Evolutionary conservation across 2,888 invertebrate genomes (phyloP), one percentile per base, ranked within the genome.

Genomic region (Pseudeuparius sepicola): DNA sequence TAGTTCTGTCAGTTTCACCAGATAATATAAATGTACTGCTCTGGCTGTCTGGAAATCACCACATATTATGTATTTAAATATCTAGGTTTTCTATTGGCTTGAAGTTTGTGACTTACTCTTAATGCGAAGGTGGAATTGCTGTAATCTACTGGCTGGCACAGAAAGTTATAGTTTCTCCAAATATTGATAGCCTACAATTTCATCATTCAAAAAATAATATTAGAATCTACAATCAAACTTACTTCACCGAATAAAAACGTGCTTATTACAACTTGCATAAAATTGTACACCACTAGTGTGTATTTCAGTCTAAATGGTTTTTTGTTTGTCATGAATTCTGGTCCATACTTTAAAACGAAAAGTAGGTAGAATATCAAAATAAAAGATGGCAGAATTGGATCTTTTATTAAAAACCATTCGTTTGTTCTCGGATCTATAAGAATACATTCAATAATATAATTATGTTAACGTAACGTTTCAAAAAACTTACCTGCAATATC

Each of bases 131-230:
- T 81, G 2, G 73, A 62, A 25, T 66, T 65, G 1, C 90, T 84
- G 53, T 74, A 81, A 61, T 94, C 90, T 0, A 94, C 89, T 3
- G 90, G 87, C 62, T 94, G 85, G 60, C 93, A 94, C 53, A 77
- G 80, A 74, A 86, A 85, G 63, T 80, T 89, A 66, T 92, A 94
- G 41, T 77, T 75, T 40, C 68, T 68, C 43, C 83, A 67, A 0
- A 71, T 75, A 44, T 74, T 74, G 31, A 84, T 66, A 34, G 80
- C 82, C 78, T 81, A 64, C 31, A 70, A 69, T 25, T 13, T 7
- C 4, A 36, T 28, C 10, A 32, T 12, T 25, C 7, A 18, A 2
- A 37, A 36, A 15, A 11, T 2, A 36, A 14, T 10, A 15, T 18
- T 7, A 11, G 10, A 14, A 20, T 23, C 20, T 23, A 29, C 24